Conservation (phyloP, 2,113 vertebrate species). For the Clarias batrachus region DNA sequence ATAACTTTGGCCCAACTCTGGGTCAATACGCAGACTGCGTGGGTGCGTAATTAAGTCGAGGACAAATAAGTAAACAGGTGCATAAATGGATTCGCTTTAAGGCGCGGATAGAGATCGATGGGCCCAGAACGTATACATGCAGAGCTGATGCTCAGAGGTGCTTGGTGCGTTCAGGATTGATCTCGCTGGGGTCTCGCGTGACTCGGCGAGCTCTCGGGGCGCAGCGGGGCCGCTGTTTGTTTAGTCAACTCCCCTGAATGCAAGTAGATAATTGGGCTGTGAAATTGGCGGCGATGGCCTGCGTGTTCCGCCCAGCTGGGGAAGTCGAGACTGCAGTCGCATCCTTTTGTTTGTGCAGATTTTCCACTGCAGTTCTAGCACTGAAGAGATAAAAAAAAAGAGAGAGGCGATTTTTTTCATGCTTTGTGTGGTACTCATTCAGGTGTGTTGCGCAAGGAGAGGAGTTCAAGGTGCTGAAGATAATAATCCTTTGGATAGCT, state of each 20-base stretch:
- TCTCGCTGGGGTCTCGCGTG: conserved; percentile 78
- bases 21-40: conserved; percentile 85
- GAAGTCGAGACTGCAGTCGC: conserved; percentile 55
- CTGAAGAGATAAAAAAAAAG: background rate
- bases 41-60: conserved; percentile 49
- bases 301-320: conserved; percentile 84
- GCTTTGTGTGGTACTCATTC: conserved; percentile 72
- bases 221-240: conserved; percentile 90
- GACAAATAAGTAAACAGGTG: conserved; percentile 50
- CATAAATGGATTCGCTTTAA: conserved; percentile 49
- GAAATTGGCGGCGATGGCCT: conserved; percentile 90
- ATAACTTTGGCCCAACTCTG: conserved; percentile 81
- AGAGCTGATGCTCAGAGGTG: conserved; percentile 77
- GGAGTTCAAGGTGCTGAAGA: background rate
- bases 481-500: background rate
- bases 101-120: conserved; percentile 63
- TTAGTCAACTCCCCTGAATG: conserved; percentile 96
- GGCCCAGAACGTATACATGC: conserved; percentile 67
- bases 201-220: conserved; percentile 82
- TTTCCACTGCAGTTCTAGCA: conserved; percentile 12
- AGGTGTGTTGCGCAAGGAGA: conserved; percentile 71
- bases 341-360: conserved; percentile 48
- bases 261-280: conserved; percentile 95
- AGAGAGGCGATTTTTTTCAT: conserved; percentile 61
- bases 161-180: conserved; percentile 90